Conservation (phyloP, 1,140 invertebrate genomes). For the Radopholus similis region DNA sequence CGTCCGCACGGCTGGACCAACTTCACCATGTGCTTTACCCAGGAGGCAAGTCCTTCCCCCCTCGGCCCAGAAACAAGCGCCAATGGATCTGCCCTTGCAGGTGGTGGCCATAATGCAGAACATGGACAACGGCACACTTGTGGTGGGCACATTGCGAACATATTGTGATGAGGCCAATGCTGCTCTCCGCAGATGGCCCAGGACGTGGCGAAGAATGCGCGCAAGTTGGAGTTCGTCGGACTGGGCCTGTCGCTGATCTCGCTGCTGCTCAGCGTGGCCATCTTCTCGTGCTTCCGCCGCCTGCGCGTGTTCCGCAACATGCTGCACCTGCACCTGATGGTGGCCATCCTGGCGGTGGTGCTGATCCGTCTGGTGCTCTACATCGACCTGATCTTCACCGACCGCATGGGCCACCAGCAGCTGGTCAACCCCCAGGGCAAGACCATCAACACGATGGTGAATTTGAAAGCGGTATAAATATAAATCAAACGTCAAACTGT, state of each 20-base stretch:
- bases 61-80: neutral
- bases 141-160: constrained; percentile 4
- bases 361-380: constrained; percentile 78
- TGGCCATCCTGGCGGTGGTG: constrained; percentile 79
- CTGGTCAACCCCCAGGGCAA: constrained; percentile 29
- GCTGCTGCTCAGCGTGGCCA: constrained; percentile 72
- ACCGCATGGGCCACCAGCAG: constrained; percentile 50
- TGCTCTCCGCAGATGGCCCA: constrained; percentile 65
- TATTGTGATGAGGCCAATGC: neutral
- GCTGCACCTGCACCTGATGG: constrained; percentile 81
- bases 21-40: constrained; percentile 76
- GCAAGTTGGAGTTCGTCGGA: constrained; percentile 77
- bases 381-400: constrained; percentile 72
- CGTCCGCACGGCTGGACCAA: constrained; percentile 74
- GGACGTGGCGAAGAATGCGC: constrained; percentile 72
- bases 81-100: neutral
- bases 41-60: constrained; percentile 62
- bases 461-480: constrained; percentile 43
- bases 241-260: constrained; percentile 74
- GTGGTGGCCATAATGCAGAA: constrained; percentile 63
- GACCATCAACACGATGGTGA: constrained; percentile 75
- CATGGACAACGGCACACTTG: constrained; percentile 55
- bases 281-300: constrained; percentile 76
- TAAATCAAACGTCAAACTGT: neutral
- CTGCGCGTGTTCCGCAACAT: constrained; percentile 78